Percentiles rank a stretch among this genome's conserved stretches.
Conservation (phyloP, 2,888 invertebrate genomes). For the Vannuccia rotundouncinata region DNA sequence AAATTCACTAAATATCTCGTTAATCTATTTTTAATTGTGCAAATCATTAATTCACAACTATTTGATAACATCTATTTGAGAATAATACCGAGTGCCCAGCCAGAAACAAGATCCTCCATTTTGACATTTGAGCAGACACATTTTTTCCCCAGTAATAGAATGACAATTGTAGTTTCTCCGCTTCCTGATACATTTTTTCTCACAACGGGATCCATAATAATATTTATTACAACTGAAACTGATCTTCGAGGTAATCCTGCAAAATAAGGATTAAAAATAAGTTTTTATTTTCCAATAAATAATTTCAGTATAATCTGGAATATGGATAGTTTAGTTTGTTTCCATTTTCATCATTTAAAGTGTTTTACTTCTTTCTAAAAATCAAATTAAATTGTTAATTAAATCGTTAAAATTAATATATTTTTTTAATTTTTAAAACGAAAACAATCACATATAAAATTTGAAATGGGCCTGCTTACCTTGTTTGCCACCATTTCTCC, state of each 20-base stretch:
- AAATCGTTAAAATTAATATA: no score
- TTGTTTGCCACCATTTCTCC: neutral
- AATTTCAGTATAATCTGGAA: no score
- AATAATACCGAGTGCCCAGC: no score
- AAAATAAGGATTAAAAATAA: neutral
- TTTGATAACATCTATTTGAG: no score
- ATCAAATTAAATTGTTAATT: no score
- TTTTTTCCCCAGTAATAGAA: neutral
- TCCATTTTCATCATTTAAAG: neutral
- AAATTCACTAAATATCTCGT: no score
- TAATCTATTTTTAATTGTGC: no score
- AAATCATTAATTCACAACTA: no score
- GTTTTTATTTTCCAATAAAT: neutral
- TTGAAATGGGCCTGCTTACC: neutral
- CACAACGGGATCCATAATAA: neutral
- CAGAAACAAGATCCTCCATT: neutral
- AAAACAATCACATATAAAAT: neutral
- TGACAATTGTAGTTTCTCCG: neutral
- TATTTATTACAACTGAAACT: neutral
- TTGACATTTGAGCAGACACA: conserved; percentile 4
- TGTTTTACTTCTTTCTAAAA: neutral
- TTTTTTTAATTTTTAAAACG: no score
- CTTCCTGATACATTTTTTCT: neutral
- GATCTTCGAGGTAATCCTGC: neutral
- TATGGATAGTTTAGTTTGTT: neutral